Percentiles rank a stretch among this genome's conserved stretches.
Conservation (phyloP, 2,113 vertebrate genomes). For the Erythrocebus patas region DNA sequence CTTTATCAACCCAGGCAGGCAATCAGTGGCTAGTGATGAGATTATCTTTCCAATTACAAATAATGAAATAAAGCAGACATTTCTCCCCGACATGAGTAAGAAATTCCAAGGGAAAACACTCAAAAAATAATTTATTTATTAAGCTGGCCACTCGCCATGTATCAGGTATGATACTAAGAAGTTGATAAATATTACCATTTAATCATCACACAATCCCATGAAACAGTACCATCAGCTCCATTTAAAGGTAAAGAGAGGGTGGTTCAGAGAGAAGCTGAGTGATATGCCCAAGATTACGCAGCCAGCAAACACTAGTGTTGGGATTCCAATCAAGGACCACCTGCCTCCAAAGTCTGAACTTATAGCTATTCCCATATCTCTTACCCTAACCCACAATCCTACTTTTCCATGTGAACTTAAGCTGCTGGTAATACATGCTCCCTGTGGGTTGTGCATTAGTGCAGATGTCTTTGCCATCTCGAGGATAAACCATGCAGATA, state of each 20-base stretch:
- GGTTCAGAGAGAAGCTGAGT: neutral
- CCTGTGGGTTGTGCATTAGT: accelerated
- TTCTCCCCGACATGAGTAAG: neutral
- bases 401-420: neutral
- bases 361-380: neutral
- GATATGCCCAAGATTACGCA: neutral
- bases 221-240: neutral
- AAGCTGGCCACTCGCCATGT: neutral
- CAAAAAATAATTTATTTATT: neutral
- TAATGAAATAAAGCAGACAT: neutral
- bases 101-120: neutral
- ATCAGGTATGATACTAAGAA: neutral
- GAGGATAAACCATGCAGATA: neutral
- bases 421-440: neutral
- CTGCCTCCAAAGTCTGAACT: neutral
- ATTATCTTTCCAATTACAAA: neutral
- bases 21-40: neutral
- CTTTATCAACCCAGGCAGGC: neutral
- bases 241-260: neutral
- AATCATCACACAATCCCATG: neutral
- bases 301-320: neutral
- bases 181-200: neutral
- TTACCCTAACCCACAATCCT: neutral
- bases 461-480: neutral
- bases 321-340: neutral